Percentiles rank a stretch among this genome's conserved stretches.
These are phyloP conservation scores for Dryas iulia DNA, from an alignment of 1,140 invertebrate genomes.

Conservation along the genomic window DNA sequence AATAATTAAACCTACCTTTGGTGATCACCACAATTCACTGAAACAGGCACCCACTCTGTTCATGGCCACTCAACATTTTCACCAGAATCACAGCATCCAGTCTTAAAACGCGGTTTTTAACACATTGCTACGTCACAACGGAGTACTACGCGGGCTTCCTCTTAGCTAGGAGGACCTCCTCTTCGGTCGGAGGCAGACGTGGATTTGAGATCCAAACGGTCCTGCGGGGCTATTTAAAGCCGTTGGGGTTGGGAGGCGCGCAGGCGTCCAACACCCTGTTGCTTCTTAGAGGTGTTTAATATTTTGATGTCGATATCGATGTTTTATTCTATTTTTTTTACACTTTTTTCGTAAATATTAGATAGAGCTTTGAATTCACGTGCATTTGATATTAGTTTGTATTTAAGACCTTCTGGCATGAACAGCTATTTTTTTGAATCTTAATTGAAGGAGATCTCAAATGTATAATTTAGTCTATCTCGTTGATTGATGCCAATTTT, in stretches of 20 bases:
- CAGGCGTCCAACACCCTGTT: constrained; percentile 77
- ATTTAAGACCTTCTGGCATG: background rate
- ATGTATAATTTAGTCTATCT: background rate
- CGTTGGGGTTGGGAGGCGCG: constrained; percentile 61
- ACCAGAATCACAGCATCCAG: constrained; percentile 43
- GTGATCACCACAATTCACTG: constrained; percentile 36
- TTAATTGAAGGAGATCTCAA: background rate
- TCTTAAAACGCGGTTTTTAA: constrained; percentile 29
- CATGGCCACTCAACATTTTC: constrained; percentile 41
- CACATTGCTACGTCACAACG: constrained; percentile 43
- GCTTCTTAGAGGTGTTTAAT: constrained; percentile 55
- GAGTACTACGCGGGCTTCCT: constrained; percentile 25
- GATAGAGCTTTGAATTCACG: background rate
- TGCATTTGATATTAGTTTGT: background rate
- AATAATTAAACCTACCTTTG: constrained; percentile 51
- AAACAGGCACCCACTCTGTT: constrained; percentile 32
- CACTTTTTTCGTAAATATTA: background rate
- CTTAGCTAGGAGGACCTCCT: constrained; percentile 22
- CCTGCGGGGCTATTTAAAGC: constrained; percentile 58
- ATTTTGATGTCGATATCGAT: constrained; percentile 29
- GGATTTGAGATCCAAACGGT: constrained; percentile 54
- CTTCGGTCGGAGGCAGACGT: constrained; percentile 42
- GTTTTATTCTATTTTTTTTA: background rate
- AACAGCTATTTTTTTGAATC: background rate
- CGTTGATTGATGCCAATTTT: background rate